Conservation (phyloP, 1,140 invertebrate genomes). For the Trichonephila inaurata region DNA sequence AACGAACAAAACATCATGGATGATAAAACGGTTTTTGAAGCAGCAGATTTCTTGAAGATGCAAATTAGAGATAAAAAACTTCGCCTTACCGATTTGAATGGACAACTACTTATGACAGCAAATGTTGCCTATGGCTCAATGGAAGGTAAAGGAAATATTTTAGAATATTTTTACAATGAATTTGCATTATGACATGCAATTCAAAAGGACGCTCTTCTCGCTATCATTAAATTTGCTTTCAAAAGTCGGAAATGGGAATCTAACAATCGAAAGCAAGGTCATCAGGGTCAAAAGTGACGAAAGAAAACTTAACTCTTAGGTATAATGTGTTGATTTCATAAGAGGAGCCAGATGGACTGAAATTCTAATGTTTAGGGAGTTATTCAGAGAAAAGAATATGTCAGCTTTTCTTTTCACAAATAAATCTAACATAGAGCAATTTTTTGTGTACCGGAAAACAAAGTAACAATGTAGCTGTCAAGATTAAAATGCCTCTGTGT, state of each 20-base stretch:
- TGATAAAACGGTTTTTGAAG: constrained; percentile 38
- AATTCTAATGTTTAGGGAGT: not conserved
- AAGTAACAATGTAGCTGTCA: not conserved
- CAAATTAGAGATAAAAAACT: constrained; percentile 38
- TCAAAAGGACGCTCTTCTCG: not conserved
- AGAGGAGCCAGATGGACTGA: not conserved
- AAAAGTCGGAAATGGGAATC: not conserved
- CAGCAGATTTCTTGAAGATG: constrained; percentile 49
- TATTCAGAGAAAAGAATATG: not conserved
- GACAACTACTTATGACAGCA: constrained; percentile 17
- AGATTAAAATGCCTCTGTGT: not conserved
- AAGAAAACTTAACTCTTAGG: not conserved
- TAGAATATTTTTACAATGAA: not conserved
- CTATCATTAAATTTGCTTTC: not conserved
- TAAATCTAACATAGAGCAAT: not conserved
- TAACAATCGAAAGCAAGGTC: not conserved
- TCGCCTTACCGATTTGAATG: constrained; percentile 46
- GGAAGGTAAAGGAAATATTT: constrained; percentile 31
- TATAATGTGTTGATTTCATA: constrained; percentile 25
- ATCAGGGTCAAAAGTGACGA: not conserved
- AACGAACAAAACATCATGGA: constrained; percentile 63
- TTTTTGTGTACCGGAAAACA: not conserved
- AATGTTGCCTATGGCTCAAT: constrained; percentile 5
- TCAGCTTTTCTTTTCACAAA: not conserved
- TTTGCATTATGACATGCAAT: not conserved